Conservation (phyloP, 2,113 vertebrate species). For the Cranoglanis bouderius region DNA sequence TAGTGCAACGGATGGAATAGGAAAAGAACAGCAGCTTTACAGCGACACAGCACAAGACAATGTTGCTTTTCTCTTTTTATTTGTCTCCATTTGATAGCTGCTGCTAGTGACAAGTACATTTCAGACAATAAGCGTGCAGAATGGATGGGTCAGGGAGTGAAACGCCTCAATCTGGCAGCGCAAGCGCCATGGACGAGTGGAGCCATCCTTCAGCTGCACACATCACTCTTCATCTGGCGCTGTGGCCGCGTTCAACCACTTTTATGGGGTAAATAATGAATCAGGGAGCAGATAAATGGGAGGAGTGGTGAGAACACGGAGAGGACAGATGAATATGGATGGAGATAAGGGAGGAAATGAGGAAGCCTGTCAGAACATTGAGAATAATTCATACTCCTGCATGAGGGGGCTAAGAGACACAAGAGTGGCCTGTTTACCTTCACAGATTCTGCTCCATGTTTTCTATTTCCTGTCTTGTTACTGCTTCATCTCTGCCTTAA, state of each 20-base stretch:
- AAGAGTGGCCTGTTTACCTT: neutral
- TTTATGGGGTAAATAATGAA: conserved; percentile 54
- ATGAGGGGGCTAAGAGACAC: neutral
- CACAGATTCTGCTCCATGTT: neutral
- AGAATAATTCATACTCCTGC: conserved; percentile 43
- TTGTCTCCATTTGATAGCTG: conserved; percentile 16
- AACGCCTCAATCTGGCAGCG: conserved; percentile 34
- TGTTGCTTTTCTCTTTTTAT: conserved; percentile 7
- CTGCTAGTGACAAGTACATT: conserved; percentile 46
- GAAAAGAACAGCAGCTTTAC: neutral
- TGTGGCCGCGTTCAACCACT: conserved; percentile 10
- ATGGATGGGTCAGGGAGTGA: conserved; percentile 32
- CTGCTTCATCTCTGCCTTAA: neutral
- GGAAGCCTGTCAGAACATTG: conserved; percentile 30
- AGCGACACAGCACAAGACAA: neutral
- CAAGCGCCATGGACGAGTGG: conserved; percentile 19
- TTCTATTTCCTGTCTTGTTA: neutral
- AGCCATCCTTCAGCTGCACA: conserved; percentile 48
- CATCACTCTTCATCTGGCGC: conserved; percentile 36
- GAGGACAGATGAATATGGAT: conserved; percentile 50
- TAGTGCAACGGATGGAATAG: neutral
- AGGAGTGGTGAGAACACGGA: conserved; percentile 31
- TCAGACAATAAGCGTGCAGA: conserved; percentile 42
- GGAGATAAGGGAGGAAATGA: conserved; percentile 38
- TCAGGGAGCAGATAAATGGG: conserved; percentile 38